Conservation (phyloP, 2,797 vertebrate genomes). For the Enoplosus armatus region DNA sequence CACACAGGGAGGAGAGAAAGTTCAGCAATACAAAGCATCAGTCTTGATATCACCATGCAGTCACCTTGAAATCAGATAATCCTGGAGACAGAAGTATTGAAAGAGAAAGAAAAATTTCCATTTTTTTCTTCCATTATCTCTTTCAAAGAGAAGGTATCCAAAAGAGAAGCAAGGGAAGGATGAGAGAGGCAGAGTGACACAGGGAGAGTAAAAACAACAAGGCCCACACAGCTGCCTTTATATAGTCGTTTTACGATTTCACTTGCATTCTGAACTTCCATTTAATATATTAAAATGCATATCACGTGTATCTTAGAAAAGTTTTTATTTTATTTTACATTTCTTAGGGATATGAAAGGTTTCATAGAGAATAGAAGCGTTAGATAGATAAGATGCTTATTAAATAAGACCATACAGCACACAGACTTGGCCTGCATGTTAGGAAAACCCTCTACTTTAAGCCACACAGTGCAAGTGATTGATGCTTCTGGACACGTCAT, state of each 20-base stretch:
- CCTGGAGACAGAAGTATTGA: constrained; percentile 27
- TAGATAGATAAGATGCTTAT: background rate
- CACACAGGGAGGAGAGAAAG: constrained; percentile 33
- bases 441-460: background rate
- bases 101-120: constrained; percentile 25
- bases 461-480: background rate
- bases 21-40: constrained; percentile 31
- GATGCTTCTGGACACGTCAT: background rate
- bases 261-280: background rate
- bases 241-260: background rate
- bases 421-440: background rate
- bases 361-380: background rate
- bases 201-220: background rate
- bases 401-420: background rate
- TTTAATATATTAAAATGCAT: background rate
- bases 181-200: background rate
- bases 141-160: background rate
- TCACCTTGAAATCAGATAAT: constrained; percentile 61
- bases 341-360: background rate
- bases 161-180: background rate
- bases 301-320: background rate
- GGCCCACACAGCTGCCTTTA: background rate
- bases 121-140: constrained; percentile 25
- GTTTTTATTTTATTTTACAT: background rate
- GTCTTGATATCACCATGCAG: constrained; percentile 38